phyloP scores from a whole-genome alignment of 2,797 vertebrate species.

The Simalia tracyae region DNA sequence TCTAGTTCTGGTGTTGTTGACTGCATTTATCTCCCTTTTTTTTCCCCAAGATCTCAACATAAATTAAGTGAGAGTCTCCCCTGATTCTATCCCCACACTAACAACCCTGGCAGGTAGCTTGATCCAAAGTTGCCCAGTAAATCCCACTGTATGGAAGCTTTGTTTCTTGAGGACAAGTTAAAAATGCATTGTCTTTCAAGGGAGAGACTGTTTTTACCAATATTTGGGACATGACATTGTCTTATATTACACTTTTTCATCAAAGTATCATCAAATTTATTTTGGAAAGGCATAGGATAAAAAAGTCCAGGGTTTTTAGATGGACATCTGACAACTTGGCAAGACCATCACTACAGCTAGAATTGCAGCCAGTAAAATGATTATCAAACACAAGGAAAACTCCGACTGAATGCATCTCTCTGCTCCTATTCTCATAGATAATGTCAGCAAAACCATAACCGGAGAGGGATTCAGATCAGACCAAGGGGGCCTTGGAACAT shows the following conservation, averaged over 20 bases:
- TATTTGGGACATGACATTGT: neutral
- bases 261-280: neutral
- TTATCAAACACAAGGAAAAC: slow-evolving; percentile 38
- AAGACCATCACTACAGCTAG: slow-evolving; percentile 17
- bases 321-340: neutral
- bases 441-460: slow-evolving; percentile 44
- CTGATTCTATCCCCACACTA: too few relatives aligned
- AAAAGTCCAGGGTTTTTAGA: slow-evolving; percentile 17
- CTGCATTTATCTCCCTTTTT: too few relatives aligned
- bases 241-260: neutral
- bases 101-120: too few relatives aligned
- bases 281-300: neutral
- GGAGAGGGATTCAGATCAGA: slow-evolving; percentile 33
- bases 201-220: neutral
- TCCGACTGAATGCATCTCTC: slow-evolving; percentile 46
- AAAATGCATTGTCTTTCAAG: neutral
- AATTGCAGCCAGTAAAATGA: slow-evolving; percentile 47
- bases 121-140: too few relatives aligned
- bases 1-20: too few relatives aligned
- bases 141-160: neutral
- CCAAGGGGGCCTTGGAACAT: slow-evolving; percentile 43
- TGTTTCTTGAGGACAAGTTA: neutral
- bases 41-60: too few relatives aligned
- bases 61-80: too few relatives aligned
- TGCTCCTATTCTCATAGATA: neutral